A percentile compares a stretch with the other conserved stretches of the same genome.
phyloP scores from a whole-genome alignment of 2,888 invertebrate species.

The Gibbula magus region DNA sequence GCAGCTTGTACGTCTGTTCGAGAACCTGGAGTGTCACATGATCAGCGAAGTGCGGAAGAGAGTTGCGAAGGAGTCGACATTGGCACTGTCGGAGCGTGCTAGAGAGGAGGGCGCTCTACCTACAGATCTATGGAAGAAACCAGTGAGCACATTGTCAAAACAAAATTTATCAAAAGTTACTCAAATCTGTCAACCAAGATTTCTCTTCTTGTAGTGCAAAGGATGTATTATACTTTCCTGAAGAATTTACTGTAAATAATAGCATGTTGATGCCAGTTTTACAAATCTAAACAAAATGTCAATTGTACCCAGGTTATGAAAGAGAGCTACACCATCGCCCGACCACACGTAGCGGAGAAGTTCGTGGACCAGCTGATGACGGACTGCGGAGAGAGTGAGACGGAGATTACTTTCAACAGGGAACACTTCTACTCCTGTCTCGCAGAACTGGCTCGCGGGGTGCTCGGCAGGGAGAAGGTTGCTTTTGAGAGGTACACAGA shows the following conservation, averaged over 20 bases:
- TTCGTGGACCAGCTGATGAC: slow-evolving; percentile 66
- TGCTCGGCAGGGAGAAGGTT: slow-evolving; percentile 71
- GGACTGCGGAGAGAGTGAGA: slow-evolving; percentile 55
- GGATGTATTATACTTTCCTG: too few species aligned
- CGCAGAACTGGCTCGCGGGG: slow-evolving; percentile 60
- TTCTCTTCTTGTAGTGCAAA: too few species aligned
- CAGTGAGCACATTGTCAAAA: slow-evolving; percentile 69
- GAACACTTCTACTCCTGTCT: slow-evolving; percentile 69
- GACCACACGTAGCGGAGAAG: slow-evolving; percentile 71
- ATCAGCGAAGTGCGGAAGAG: slow-evolving; percentile 70
- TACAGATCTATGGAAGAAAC: slow-evolving; percentile 75
- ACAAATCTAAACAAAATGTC: background rate
- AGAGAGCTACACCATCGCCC: slow-evolving; percentile 71
- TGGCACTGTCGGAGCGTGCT: slow-evolving; percentile 71
- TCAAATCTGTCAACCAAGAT: too few species aligned
- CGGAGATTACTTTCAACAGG: slow-evolving; percentile 58
- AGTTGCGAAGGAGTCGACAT: slow-evolving; percentile 66
- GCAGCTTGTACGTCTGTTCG: slow-evolving; percentile 69
- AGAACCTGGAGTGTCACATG: slow-evolving; percentile 72
- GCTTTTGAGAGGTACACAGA: slow-evolving; percentile 70
- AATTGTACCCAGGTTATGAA: slow-evolving; percentile 68
- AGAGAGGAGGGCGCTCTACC: slow-evolving; percentile 74
- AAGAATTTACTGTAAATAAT: background rate
- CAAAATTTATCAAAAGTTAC: too few species aligned
- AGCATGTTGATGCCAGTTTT: background rate